Conservation (phyloP, 2,888 invertebrate species). For the Ptychoptera contaminata region DNA sequence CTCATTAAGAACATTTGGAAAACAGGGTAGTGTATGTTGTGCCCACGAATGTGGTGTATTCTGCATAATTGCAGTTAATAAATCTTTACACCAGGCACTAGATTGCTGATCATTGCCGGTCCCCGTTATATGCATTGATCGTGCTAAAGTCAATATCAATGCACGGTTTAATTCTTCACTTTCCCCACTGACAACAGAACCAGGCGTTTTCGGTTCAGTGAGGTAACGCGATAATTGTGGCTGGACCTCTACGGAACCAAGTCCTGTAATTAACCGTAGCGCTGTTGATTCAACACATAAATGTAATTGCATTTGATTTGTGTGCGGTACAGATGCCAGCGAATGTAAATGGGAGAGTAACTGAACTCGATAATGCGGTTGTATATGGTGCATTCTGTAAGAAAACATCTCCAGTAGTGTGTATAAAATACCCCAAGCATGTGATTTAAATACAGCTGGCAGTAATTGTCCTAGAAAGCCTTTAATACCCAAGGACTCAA, state of each 20-base stretch:
- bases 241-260: slow-evolving; percentile 90
- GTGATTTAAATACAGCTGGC: slow-evolving; percentile 80
- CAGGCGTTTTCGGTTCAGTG: slow-evolving; percentile 70
- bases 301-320: slow-evolving; percentile 89
- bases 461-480: slow-evolving; percentile 87
- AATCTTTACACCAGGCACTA: slow-evolving; percentile 81
- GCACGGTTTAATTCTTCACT: slow-evolving; percentile 90
- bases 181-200: slow-evolving; percentile 67
- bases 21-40: slow-evolving; percentile 78
- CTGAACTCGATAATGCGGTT: slow-evolving; percentile 88
- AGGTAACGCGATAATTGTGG: slow-evolving; percentile 81
- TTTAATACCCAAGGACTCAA: slow-evolving; percentile 91
- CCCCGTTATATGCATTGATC: slow-evolving; percentile 89
- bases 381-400: slow-evolving; percentile 90
- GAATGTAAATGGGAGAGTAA: slow-evolving; percentile 82
- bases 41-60: slow-evolving; percentile 95
- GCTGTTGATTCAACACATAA: slow-evolving; percentile 84
- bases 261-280: slow-evolving; percentile 66
- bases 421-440: slow-evolving; percentile 92
- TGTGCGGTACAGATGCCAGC: slow-evolving; percentile 79
- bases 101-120: slow-evolving; percentile 32
- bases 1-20: slow-evolving; percentile 76
- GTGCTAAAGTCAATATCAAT: slow-evolving; percentile 79
- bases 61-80: slow-evolving; percentile 78
- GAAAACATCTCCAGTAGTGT: slow-evolving; percentile 94